These are phyloP conservation scores for Eupithecia pulchellata DNA, from an alignment of 2,888 invertebrate species.

Conservation along the genomic window DNA sequence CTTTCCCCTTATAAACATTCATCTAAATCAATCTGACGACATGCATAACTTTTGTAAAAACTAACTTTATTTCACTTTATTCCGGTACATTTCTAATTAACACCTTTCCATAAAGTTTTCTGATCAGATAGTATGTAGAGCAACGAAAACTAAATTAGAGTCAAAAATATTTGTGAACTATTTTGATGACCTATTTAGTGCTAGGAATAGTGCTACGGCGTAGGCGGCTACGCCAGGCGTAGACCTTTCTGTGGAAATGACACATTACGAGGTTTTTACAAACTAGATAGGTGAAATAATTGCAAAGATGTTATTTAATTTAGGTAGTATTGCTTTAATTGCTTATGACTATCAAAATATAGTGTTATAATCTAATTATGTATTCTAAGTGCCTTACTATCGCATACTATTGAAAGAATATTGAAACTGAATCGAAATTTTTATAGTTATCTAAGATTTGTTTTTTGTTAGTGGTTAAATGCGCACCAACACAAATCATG, in stretches of 20 bases:
- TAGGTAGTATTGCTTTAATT: too few relatives aligned
- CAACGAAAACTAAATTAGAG: not conserved
- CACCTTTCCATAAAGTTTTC: not conserved
- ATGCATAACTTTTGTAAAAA: not conserved
- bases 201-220: constrained; percentile 31
- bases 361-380: too few relatives aligned
- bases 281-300: too few relatives aligned
- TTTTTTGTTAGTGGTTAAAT: not conserved
- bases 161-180: not conserved
- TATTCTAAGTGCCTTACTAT: too few relatives aligned
- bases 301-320: too few relatives aligned
- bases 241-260: constrained; percentile 1
- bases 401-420: too few relatives aligned
- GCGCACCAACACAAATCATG: not conserved
- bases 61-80: not conserved
- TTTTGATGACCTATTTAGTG: not conserved
- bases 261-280: not conserved
- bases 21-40: not conserved
- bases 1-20: constrained; percentile 6
- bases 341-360: too few relatives aligned
- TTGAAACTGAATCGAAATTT: not conserved
- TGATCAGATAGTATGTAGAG: not conserved
- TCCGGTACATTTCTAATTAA: not conserved
- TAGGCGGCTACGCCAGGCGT: constrained; percentile 24
- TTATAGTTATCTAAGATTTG: not conserved